These are phyloP conservation scores for Antrozous pallidus DNA, from an alignment of 2,797 vertebrate genomes.

Conservation along the genomic window DNA sequence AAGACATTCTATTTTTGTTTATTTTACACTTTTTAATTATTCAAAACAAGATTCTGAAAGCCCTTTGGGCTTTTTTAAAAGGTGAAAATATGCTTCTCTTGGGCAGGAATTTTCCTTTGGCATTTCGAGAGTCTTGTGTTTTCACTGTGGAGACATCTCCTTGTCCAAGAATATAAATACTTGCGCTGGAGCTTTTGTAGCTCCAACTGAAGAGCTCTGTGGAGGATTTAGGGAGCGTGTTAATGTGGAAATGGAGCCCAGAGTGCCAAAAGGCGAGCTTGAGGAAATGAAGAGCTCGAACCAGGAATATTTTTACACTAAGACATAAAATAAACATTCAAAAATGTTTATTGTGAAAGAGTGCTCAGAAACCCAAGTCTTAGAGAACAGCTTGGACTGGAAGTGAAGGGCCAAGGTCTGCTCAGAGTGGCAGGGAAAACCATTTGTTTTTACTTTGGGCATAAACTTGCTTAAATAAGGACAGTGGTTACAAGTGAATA, in stretches of 20 bases:
- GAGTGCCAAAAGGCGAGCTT: constrained; percentile 78
- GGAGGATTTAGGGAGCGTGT: constrained; percentile 70
- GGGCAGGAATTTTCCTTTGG: constrained; percentile 79
- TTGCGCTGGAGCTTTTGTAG: constrained; percentile 68
- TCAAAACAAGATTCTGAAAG: constrained; percentile 14
- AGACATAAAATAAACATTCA: constrained; percentile 85
- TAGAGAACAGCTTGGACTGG: constrained; percentile 73
- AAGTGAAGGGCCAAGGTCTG: constrained; percentile 70
- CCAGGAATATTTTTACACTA: constrained; percentile 81
- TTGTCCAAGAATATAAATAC: constrained; percentile 82
- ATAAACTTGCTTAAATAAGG: constrained; percentile 73
- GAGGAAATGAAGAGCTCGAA: constrained; percentile 80
- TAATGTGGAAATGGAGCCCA: constrained; percentile 78
- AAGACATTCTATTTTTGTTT: constrained; percentile 16
- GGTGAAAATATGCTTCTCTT: constrained; percentile 71
- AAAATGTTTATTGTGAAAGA: constrained; percentile 83
- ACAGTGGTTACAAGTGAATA: constrained; percentile 64
- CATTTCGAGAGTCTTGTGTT: constrained; percentile 74
- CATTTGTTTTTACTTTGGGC: constrained; percentile 75
- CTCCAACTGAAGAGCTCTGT: constrained; percentile 72
- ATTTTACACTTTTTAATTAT: constrained; percentile 59
- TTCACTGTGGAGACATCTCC: constrained; percentile 77
- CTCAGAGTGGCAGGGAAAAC: constrained; percentile 56
- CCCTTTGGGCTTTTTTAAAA: constrained; percentile 32
- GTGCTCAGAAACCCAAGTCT: constrained; percentile 75